Percentiles rank a stretch among this genome's conserved stretches.
These are phyloP conservation scores for Selenia dentaria DNA, from an alignment of 2,888 invertebrate species.

Conservation along the genomic window DNA sequence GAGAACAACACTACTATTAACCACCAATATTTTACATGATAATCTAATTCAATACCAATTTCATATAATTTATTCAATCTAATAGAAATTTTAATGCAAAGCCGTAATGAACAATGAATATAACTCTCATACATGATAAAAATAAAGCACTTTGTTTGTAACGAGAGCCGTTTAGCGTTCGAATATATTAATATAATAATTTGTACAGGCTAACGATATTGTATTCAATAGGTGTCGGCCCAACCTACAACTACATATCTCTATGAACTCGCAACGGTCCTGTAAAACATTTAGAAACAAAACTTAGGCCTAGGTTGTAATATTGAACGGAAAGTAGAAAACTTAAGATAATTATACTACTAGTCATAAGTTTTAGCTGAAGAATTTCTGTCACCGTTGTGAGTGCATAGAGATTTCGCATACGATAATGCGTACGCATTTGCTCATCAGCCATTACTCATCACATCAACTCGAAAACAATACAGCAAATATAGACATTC, in stretches of 20 bases:
- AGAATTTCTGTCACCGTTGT: conserved; percentile 26
- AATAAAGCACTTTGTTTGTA: conserved; percentile 67
- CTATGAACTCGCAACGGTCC: conserved; percentile 51
- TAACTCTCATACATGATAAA: conserved; percentile 59
- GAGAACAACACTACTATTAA: conserved; percentile 39
- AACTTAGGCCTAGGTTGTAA: conserved; percentile 46
- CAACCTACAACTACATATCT: conserved; percentile 32
- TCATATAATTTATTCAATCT: conserved; percentile 26
- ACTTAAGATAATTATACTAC: conserved; percentile 36
- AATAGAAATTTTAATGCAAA: conserved; percentile 43
- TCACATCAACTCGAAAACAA: no score
- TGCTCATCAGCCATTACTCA: background rate
- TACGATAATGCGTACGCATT: background rate
- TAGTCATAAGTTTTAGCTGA: conserved; percentile 36
- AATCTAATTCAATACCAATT: conserved; percentile 37
- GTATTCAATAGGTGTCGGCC: conserved; percentile 42
- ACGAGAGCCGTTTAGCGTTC: conserved; percentile 63
- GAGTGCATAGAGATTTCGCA: conserved; percentile 44
- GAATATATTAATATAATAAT: conserved; percentile 69
- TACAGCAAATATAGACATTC: no score
- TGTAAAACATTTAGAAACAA: conserved; percentile 23
- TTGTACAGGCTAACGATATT: conserved; percentile 64
- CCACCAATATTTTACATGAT: conserved; percentile 47
- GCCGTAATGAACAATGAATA: conserved; percentile 40
- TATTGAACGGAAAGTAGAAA: conserved; percentile 32